A percentile compares a stretch with the other conserved stretches of the same genome.
These are phyloP conservation scores for Falco cherrug DNA, from an alignment of 2,797 vertebrate species.

Conservation along the genomic window DNA sequence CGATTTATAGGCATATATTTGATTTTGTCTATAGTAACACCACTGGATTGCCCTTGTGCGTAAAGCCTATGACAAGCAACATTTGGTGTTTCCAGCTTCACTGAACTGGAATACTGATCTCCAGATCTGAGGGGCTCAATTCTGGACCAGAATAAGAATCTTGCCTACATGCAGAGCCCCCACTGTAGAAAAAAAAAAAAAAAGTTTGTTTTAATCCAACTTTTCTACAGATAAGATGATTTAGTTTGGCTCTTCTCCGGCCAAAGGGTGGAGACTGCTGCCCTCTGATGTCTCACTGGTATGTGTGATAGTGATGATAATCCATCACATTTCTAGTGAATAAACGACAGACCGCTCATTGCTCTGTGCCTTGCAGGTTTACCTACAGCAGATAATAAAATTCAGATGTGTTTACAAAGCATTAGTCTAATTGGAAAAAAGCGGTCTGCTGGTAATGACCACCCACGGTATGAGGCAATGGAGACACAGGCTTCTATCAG, in stretches of 20 bases:
- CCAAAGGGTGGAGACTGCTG: not conserved
- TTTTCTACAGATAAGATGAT: not conserved
- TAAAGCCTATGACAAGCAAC: not conserved
- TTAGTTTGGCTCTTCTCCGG: not conserved
- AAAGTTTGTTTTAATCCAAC: not conserved
- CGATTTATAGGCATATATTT: not conserved
- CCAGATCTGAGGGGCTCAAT: accelerated
- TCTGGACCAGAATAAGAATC: not conserved
- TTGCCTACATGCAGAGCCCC: not conserved
- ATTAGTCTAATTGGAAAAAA: not conserved
- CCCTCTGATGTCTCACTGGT: not conserved
- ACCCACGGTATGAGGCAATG: not conserved
- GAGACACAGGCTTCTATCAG: not conserved
- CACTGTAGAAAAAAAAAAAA: not conserved
- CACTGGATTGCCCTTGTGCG: not conserved
- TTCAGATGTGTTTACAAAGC: not conserved
- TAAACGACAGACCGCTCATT: not conserved
- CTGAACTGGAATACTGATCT: not conserved
- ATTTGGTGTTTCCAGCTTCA: not conserved
- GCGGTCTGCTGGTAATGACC: not conserved
- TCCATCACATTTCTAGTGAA: not conserved
- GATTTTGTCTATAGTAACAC: not conserved
- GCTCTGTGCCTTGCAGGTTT: not conserved
- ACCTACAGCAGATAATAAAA: slow-evolving; percentile 11
- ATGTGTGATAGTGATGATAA: not conserved